Evolutionary conservation across 2,797 vertebrate species (phyloP).

Genomic region (Rhinella marina): DNA sequence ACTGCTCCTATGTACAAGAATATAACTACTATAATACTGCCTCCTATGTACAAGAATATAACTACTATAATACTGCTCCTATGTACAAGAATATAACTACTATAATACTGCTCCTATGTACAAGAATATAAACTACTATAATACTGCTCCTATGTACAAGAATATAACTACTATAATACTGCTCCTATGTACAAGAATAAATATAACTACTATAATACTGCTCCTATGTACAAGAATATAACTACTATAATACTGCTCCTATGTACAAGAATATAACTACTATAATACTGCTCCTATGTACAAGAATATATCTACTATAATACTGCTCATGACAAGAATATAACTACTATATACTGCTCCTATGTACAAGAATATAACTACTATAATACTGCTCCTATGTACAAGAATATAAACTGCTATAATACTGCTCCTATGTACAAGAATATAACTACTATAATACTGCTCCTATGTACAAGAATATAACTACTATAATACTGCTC

Average conservation of each 20-base stretch:
- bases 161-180: slow-evolving; percentile 7
- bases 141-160: not conserved
- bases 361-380: not conserved
- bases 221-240: not conserved
- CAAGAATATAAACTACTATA: not conserved
- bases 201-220: not conserved
- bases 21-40: not conserved
- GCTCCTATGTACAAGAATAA: not conserved
- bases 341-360: not conserved
- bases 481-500: not conserved
- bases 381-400: not conserved
- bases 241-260: not conserved
- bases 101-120: not conserved
- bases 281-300: not conserved
- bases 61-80: not conserved
- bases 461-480: not conserved
- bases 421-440: not conserved
- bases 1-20: not conserved
- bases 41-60: too few species aligned
- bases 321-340: not conserved
- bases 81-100: not conserved
- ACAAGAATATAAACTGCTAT: not conserved
- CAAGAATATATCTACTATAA: not conserved
- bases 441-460: not conserved
- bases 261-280: not conserved